Evolutionary conservation across 2,113 vertebrate genomes (phyloP).

Genomic region (Chlorodrepanis virens): DNA sequence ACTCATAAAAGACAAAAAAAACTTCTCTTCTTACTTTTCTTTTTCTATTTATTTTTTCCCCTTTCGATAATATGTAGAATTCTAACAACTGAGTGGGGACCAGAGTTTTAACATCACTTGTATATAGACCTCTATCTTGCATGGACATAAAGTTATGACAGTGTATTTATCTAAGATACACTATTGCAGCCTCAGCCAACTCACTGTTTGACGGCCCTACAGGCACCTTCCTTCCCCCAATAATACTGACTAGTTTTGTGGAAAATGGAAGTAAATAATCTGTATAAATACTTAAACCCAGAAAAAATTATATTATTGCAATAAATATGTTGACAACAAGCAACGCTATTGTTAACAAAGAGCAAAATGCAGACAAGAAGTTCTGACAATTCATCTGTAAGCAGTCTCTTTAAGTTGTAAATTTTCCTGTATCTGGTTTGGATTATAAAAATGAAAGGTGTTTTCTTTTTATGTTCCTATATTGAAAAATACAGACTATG

Average conservation of each 20-base stretch:
- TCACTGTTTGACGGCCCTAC: background rate
- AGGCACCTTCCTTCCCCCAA: fast-evolving
- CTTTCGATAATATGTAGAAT: background rate
- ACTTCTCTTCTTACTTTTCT: background rate
- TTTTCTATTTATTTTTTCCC: fast-evolving
- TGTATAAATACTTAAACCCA: background rate
- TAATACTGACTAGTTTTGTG: background rate
- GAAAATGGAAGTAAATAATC: background rate
- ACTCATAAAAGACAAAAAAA: background rate
- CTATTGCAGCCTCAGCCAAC: background rate
- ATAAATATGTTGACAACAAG: background rate
- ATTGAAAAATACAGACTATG: background rate
- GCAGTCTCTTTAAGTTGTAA: background rate
- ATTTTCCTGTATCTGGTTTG: background rate
- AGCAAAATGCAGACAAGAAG: background rate
- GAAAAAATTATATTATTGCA: background rate
- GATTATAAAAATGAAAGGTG: background rate
- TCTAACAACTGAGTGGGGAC: background rate
- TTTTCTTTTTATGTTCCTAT: background rate
- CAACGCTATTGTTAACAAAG: background rate
- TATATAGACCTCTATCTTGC: background rate
- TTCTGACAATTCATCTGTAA: background rate
- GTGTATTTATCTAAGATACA: background rate
- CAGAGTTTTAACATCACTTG: background rate
- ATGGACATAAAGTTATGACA: background rate